Conservation (phyloP, 2,113 vertebrate species). For the Apaloderma vittatum region DNA sequence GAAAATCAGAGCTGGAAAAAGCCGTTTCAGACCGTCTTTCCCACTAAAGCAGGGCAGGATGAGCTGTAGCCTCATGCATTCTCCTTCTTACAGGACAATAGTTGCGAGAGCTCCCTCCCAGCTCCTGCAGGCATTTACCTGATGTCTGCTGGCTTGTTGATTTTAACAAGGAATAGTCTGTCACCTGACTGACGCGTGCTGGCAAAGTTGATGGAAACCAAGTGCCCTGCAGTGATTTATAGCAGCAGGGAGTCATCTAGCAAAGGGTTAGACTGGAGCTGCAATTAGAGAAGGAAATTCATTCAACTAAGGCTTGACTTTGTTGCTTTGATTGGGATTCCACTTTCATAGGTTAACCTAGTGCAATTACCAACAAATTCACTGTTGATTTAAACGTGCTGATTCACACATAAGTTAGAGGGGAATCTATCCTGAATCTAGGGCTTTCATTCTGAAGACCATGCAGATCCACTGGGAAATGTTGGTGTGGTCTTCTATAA, state of each 20-base stretch:
- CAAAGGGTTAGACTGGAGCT: background rate
- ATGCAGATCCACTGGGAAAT: background rate
- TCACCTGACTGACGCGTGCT: background rate
- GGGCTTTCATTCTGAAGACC: background rate
- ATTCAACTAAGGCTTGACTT: background rate
- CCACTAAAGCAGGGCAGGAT: background rate
- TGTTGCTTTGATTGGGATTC: background rate
- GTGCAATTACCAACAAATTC: background rate
- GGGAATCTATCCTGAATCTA: background rate
- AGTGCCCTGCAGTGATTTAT: background rate
- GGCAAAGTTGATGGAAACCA: background rate
- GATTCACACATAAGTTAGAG: background rate
- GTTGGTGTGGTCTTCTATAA: background rate
- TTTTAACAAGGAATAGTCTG: background rate
- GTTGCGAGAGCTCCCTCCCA: background rate
- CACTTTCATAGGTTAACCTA: background rate
- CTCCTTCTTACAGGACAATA: background rate
- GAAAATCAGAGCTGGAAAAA: background rate
- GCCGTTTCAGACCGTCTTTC: background rate
- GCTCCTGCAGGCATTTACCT: background rate
- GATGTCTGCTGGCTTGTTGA: background rate
- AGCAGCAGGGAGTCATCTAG: accelerated
- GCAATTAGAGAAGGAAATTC: background rate
- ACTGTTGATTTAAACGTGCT: background rate
- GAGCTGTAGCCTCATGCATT: background rate